Evolutionary conservation across 2,113 vertebrate species (phyloP).

Genomic region (Crotalus tigris): DNA sequence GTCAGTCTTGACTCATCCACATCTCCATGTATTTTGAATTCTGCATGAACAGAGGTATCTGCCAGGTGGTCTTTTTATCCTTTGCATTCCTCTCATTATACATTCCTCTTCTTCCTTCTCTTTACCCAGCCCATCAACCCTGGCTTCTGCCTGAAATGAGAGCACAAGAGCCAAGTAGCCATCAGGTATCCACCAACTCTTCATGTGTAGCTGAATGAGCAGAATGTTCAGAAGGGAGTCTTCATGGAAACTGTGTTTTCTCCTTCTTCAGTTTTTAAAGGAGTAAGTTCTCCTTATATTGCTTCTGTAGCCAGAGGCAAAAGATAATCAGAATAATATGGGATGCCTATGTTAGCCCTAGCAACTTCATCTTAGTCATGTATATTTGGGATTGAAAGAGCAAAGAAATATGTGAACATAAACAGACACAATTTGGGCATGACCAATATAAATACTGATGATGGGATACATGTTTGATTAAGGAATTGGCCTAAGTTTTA

Average conservation of each 20-base stretch:
- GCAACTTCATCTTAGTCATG: background rate
- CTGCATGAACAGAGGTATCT: background rate
- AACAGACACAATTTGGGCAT: background rate
- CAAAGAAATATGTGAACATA: background rate
- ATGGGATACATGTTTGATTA: background rate
- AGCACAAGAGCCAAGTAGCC: background rate
- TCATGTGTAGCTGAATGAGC: background rate
- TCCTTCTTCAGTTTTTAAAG: background rate
- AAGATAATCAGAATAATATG: background rate
- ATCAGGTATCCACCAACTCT: background rate
- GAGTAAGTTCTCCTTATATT: background rate
- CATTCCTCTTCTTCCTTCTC: background rate
- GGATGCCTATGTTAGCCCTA: background rate
- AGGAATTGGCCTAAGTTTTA: background rate
- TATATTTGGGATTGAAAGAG: background rate
- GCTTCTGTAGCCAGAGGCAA: background rate
- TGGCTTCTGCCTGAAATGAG: background rate
- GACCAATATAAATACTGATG: background rate
- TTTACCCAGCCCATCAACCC: background rate
- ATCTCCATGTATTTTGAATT: background rate
- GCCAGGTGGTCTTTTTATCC: background rate
- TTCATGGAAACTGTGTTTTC: background rate
- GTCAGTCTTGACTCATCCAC: background rate
- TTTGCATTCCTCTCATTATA: background rate
- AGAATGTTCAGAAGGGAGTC: background rate